Percentiles rank a stretch among this genome's conserved stretches.
These are phyloP conservation scores for Kryptolebias marmoratus DNA, from an alignment of 2,113 vertebrate genomes.

Conservation along the genomic window DNA sequence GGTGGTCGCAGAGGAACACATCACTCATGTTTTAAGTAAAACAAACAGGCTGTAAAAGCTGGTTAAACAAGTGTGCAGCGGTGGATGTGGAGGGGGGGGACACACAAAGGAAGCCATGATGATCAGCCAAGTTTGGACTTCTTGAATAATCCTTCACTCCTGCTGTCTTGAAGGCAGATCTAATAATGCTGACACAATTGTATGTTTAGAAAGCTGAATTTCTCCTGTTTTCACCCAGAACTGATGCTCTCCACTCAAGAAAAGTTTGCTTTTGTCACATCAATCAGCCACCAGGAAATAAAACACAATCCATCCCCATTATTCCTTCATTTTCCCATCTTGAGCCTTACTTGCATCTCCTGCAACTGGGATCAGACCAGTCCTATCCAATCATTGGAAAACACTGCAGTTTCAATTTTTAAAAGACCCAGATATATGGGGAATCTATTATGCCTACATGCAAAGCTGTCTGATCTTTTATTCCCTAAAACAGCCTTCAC, in stretches of 20 bases:
- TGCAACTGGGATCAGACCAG: slow-evolving; percentile 18
- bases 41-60: slow-evolving; percentile 56
- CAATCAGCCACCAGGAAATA: slow-evolving; percentile 12
- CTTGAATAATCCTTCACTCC: slow-evolving; percentile 44
- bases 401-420: slow-evolving; percentile 29
- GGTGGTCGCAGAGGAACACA: slow-evolving; percentile 43
- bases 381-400: slow-evolving; percentile 31
- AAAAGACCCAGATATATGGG: slow-evolving; percentile 14
- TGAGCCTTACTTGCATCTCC: slow-evolving; percentile 28
- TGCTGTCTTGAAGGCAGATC: background rate
- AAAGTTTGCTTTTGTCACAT: background rate
- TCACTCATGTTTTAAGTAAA: slow-evolving; percentile 53
- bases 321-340: slow-evolving; percentile 19
- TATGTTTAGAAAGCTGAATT: background rate
- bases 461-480: slow-evolving; percentile 44
- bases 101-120: slow-evolving; percentile 32
- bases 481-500: slow-evolving; percentile 31
- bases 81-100: slow-evolving; percentile 19
- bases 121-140: slow-evolving; percentile 32
- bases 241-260: background rate
- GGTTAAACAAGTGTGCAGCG: slow-evolving; percentile 41
- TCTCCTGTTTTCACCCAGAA: background rate
- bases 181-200: no score
- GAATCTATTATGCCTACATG: slow-evolving; percentile 34
- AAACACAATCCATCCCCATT: slow-evolving; percentile 30